Base-by-base conservation (phyloP, 1,140 invertebrate species). In the Caligus rogercresseyi region DNA sequence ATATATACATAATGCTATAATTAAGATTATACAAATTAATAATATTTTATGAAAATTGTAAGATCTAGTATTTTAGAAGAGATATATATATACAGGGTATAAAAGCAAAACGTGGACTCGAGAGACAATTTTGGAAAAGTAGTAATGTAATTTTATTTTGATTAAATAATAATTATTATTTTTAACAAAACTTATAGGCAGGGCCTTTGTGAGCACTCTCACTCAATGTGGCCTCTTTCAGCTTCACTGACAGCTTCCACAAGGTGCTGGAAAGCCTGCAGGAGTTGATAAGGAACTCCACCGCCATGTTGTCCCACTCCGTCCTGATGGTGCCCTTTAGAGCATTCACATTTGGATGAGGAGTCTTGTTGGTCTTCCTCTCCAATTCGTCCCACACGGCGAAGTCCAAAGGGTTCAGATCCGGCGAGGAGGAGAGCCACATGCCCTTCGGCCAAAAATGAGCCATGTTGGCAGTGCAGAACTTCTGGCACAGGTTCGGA, bases 351-450 rank as follows among this genome's bases (percentile, higher is more conserved):
- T 7, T 43, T 7, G 20, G 16, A n/a, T 56, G 21, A 53, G 25
- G 19, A 62, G 13, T 62, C 25, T n/a, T 60, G 26, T 43, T 65
- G 15, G 19, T 52, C 18, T 26, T 3, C 25, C 1, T 57, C 62
- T 56, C 23, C 16, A 65, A 23, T 21, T 1, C 2, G 14, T 1
- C 13, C 18, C 4, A 21, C 13, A 64, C 23, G 3, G 18, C 52
- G 11, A 25, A 31, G 18, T 64, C 23, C 14, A 63, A 53, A 24
- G 31, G 26, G 25, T 25, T 25, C 24, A 59, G 20, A 23, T 64
- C 16, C 3, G 56, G 55, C 11, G 2, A 3, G 3, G 20, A 56
- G 1, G 2, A 2, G 2, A 14, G 54, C 54, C 20, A 56, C 15
- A 56, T 2, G 3, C 2, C 1, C 19, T 20, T 3, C 1, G 54